Evolutionary conservation across 1,140 invertebrate genomes (phyloP).

Genomic region (Eufriesea mexicana): DNA sequence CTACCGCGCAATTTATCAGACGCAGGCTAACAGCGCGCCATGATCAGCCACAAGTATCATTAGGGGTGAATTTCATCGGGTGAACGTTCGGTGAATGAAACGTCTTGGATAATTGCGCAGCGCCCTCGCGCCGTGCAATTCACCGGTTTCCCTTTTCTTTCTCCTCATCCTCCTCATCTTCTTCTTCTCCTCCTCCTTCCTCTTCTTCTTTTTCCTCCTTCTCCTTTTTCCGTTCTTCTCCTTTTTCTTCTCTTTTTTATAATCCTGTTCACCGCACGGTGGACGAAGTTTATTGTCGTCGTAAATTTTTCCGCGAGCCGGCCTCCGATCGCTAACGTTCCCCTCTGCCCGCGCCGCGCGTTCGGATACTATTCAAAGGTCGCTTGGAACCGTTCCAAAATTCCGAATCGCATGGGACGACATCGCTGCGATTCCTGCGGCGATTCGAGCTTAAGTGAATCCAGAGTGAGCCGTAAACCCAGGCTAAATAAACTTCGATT

Average conservation of each 20-base stretch:
- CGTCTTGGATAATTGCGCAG: slow-evolving; percentile 17
- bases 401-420: slow-evolving; percentile 76
- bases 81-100: slow-evolving; percentile 11
- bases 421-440: slow-evolving; percentile 69
- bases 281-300: slow-evolving; percentile 46
- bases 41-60: too few relatives aligned
- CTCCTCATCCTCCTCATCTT: not conserved
- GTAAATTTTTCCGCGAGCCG: slow-evolving; percentile 50
- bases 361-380: slow-evolving; percentile 79
- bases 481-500: slow-evolving; percentile 78
- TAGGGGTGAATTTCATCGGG: not conserved
- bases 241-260: slow-evolving; percentile 4
- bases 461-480: slow-evolving; percentile 79
- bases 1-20: not conserved
- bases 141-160: slow-evolving; percentile 7
- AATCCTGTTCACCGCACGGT: slow-evolving; percentile 27
- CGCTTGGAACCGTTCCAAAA: slow-evolving; percentile 80
- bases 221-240: not conserved
- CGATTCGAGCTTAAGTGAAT: slow-evolving; percentile 78
- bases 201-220: not conserved
- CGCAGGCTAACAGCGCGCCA: not conserved
- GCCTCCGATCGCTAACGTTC: slow-evolving; percentile 58
- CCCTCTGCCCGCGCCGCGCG: slow-evolving; percentile 43
- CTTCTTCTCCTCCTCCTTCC: not conserved
- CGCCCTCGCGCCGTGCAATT: not conserved